Percentiles rank a stretch among this genome's conserved stretches.
phyloP scores from a whole-genome alignment of 2,888 invertebrate species.

The Carpatolechia fugitivella region DNA sequence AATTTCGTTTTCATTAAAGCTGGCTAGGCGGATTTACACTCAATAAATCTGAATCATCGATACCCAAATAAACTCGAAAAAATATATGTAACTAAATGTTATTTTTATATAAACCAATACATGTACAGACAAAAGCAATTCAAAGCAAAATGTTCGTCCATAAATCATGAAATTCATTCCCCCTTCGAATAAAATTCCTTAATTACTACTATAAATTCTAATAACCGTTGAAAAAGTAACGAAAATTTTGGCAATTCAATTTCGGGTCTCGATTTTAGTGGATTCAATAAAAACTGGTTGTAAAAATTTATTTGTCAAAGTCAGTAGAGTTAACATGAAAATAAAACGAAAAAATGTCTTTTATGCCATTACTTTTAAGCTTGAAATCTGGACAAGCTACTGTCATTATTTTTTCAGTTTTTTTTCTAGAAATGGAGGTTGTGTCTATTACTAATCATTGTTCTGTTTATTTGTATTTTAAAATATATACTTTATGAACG shows the following conservation, averaged over 20 bases:
- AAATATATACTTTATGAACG: no score
- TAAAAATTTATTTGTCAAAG: not conserved
- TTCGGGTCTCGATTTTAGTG: not conserved
- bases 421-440: no score
- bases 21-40: no score
- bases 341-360: no score
- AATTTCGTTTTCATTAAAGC: no score
- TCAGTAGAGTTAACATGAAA: not conserved
- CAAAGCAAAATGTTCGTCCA: not conserved
- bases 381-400: no score
- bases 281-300: not conserved
- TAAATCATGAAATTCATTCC: not conserved
- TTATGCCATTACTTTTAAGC: no score
- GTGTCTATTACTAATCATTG: no score
- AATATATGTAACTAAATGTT: not conserved
- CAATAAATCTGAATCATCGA: no score
- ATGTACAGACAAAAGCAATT: not conserved
- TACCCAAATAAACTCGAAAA: no score
- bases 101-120: not conserved
- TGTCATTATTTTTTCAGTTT: no score
- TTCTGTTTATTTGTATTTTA: no score
- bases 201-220: slow-evolving; percentile 8
- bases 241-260: not conserved
- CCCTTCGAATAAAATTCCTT: slow-evolving; percentile 1
- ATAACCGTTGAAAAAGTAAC: slow-evolving; percentile 6